These are phyloP conservation scores for Aurelia aurita complex sp. Pacific DNA, from an alignment of 30 jellyfish, hydroid and myxozoan genomes.

Conservation along the genomic window DNA sequence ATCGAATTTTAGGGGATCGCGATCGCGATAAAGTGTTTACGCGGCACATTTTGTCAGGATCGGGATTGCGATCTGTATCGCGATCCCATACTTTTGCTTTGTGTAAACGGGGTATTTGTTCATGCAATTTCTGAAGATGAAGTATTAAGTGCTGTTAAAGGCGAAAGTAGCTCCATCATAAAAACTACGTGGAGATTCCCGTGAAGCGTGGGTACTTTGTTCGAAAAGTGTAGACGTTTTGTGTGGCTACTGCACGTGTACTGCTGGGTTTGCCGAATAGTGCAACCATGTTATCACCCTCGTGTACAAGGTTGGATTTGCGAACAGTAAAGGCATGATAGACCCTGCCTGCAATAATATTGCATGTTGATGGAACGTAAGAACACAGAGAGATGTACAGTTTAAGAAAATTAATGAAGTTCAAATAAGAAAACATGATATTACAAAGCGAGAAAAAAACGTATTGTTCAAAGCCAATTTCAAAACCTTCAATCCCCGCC, in stretches of 20 bases:
- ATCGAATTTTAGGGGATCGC: too few relatives aligned
- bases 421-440: constrained; percentile 17
- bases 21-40: too few relatives aligned
- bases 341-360: constrained; percentile 54
- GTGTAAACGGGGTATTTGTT: constrained; percentile 19
- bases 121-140: constrained; percentile 22
- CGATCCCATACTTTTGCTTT: too few relatives aligned
- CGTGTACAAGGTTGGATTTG: constrained; percentile 28
- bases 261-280: not conserved
- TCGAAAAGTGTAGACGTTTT: not conserved
- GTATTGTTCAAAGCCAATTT: not conserved
- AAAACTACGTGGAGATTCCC: too few relatives aligned
- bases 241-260: constrained; percentile 70
- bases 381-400: constrained; percentile 35
- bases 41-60: too few relatives aligned
- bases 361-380: constrained; percentile 37
- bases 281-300: constrained; percentile 52
- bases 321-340: constrained; percentile 7
- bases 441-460: not conserved
- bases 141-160: constrained; percentile 36
- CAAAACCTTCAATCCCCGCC: not conserved
- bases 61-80: too few relatives aligned
- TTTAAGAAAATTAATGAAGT: constrained; percentile 17
- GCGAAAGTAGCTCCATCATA: constrained; percentile 1
- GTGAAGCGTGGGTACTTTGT: too few relatives aligned